These are phyloP conservation scores for Fregata magnificens DNA, from an alignment of 2,113 vertebrate genomes.

Conservation along the genomic window DNA sequence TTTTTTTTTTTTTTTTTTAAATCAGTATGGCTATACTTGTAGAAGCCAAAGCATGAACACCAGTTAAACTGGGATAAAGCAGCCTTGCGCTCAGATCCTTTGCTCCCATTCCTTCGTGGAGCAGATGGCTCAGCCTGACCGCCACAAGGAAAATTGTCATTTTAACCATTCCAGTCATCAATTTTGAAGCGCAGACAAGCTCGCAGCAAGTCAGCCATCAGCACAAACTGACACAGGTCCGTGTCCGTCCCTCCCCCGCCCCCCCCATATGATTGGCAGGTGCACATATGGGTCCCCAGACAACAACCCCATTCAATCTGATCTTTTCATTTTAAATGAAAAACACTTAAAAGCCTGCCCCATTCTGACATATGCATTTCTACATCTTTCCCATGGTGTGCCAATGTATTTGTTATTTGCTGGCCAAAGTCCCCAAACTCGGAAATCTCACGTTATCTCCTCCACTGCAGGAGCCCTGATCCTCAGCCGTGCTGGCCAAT, in stretches of 20 bases:
- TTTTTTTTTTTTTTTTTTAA: background rate
- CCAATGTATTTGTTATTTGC: background rate
- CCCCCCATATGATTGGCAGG: background rate
- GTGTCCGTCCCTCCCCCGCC: too few relatives aligned
- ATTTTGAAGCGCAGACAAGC: background rate
- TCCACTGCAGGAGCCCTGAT: background rate
- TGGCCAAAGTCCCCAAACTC: background rate
- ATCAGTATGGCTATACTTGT: background rate
- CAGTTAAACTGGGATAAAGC: background rate
- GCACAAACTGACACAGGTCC: background rate
- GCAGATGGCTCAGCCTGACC: background rate
- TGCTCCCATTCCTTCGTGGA: background rate
- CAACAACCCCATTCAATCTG: constrained; percentile 19
- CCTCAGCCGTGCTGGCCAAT: background rate
- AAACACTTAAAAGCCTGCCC: constrained; percentile 35
- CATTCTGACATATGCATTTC: constrained; percentile 1
- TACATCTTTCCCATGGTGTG: background rate
- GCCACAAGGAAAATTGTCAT: background rate
- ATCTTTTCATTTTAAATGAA: constrained; percentile 57
- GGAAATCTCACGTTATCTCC: background rate
- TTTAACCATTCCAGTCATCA: constrained; percentile 9
- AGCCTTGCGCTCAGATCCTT: background rate
- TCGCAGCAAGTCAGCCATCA: constrained; percentile 3
- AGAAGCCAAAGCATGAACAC: background rate
- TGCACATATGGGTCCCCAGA: background rate